A percentile compares a stretch with the other conserved stretches of the same genome.
phyloP scores from a whole-genome alignment of 2,888 invertebrate species.

The Gastrophysa polygoni region DNA sequence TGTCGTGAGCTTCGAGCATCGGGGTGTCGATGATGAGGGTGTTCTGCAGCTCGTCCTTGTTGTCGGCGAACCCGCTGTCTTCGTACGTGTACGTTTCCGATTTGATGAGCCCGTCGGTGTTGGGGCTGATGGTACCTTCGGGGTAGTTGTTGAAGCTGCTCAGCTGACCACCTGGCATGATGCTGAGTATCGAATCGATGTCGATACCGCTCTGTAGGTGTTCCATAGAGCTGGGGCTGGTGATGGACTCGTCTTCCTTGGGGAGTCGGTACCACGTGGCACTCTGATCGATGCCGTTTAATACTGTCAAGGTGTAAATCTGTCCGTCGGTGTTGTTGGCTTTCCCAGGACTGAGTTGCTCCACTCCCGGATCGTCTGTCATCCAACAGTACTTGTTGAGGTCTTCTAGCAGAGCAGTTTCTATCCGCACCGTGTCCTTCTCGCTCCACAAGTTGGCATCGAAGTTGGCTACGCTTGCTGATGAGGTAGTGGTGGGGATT shows the following conservation, averaged over 20 bases:
- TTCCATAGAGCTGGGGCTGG: slow-evolving; percentile 66
- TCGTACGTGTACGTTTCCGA: slow-evolving; percentile 77
- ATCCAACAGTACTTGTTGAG: slow-evolving; percentile 85
- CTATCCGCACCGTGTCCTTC: slow-evolving; percentile 74
- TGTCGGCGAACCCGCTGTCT: slow-evolving; percentile 76
- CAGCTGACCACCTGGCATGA: slow-evolving; percentile 68
- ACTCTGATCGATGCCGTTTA: slow-evolving; percentile 72
- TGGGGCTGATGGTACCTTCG: slow-evolving; percentile 63
- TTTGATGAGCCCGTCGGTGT: slow-evolving; percentile 69
- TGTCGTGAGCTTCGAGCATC: slow-evolving; percentile 63
- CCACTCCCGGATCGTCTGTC: slow-evolving; percentile 66
- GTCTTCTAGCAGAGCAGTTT: slow-evolving; percentile 80
- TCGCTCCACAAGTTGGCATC: slow-evolving; percentile 69
- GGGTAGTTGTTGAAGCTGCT: slow-evolving; percentile 66
- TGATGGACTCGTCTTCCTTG: slow-evolving; percentile 70
- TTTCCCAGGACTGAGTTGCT: slow-evolving; percentile 49
- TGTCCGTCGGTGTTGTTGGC: slow-evolving; percentile 78
- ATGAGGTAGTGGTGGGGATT: slow-evolving; percentile 58
- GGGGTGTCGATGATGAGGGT: slow-evolving; percentile 61
- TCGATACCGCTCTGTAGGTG: slow-evolving; percentile 68
- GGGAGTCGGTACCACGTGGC: slow-evolving; percentile 62
- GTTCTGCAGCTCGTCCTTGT: slow-evolving; percentile 62
- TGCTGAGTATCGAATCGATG: slow-evolving; percentile 80
- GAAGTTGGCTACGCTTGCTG: slow-evolving; percentile 53
- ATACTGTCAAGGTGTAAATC: slow-evolving; percentile 85